Percentiles rank a stretch among this genome's conserved stretches.
These are phyloP conservation scores for Lepus oiostolus DNA, from an alignment of 2,797 vertebrate species.

Conservation along the genomic window DNA sequence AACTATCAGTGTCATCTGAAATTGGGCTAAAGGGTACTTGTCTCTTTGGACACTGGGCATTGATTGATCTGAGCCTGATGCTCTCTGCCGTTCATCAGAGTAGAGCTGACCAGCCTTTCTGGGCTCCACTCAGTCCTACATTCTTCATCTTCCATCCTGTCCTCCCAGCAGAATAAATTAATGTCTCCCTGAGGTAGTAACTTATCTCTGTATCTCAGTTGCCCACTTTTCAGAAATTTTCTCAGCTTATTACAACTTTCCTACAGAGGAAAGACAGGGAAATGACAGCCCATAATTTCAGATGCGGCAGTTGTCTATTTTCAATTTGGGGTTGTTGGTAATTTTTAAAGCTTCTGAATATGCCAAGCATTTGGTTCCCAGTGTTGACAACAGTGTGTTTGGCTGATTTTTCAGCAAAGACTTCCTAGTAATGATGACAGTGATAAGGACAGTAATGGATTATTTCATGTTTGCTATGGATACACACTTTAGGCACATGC, in stretches of 20 bases:
- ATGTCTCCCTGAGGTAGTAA: neutral
- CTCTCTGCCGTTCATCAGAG: neutral
- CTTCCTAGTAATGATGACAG: neutral
- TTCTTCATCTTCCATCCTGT: neutral
- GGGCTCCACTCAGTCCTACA: neutral
- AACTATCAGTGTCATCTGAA: neutral
- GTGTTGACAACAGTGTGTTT: neutral
- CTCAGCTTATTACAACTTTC: constrained; percentile 17
- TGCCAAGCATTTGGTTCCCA: neutral
- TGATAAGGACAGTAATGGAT: neutral
- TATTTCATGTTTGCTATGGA: neutral
- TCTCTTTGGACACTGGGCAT: neutral
- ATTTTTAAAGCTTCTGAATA: constrained; percentile 57
- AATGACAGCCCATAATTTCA: neutral
- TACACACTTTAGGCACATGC: neutral
- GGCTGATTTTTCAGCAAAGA: constrained; percentile 38
- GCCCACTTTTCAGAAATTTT: neutral
- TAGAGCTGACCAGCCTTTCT: neutral
- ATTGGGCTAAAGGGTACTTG: neutral
- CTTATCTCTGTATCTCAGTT: neutral
- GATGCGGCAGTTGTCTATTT: neutral
- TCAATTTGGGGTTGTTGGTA: constrained; percentile 8
- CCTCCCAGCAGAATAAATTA: neutral
- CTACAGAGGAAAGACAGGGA: neutral
- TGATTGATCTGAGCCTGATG: neutral